A percentile compares a stretch with the other conserved stretches of the same genome.
These are phyloP conservation scores for Butorides virescens DNA, from an alignment of 2,113 vertebrate genomes.

Conservation along the genomic window DNA sequence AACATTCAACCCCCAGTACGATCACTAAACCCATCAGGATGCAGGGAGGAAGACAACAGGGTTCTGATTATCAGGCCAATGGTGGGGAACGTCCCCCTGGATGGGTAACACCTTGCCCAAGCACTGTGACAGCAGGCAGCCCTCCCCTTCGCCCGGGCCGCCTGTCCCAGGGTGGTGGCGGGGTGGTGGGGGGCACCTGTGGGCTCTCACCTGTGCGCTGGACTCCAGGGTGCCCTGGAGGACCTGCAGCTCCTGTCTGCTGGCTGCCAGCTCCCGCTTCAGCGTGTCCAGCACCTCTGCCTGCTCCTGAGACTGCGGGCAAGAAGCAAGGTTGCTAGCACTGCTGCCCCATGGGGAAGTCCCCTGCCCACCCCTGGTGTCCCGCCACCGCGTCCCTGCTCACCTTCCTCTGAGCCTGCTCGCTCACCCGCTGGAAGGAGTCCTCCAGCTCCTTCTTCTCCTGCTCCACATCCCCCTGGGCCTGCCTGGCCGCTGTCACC, in stretches of 20 bases:
- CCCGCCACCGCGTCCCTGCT: background rate
- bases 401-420: conserved; percentile 85
- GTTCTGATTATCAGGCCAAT: background rate
- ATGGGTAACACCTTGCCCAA: background rate
- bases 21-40: background rate
- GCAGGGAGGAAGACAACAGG: background rate
- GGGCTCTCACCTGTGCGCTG: conserved; percentile 80
- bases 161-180: accelerated
- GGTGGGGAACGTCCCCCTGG: accelerated
- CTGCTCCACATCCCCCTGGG: conserved; percentile 87
- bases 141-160: accelerated
- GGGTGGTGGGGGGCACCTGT: accelerated
- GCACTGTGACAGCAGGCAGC: accelerated
- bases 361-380: accelerated
- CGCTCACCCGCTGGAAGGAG: conserved; percentile 84
- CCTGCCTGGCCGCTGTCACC: conserved; percentile 85
- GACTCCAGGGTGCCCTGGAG: conserved; percentile 78
- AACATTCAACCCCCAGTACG: accelerated
- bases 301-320: conserved; percentile 84
- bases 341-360: accelerated
- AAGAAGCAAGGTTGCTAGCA: background rate
- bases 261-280: conserved; percentile 85
- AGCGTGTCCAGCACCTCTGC: conserved; percentile 83
- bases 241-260: conserved; percentile 81
- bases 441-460: conserved; percentile 91